Conservation (phyloP, 2,888 invertebrate species). For the Spisula solida region DNA sequence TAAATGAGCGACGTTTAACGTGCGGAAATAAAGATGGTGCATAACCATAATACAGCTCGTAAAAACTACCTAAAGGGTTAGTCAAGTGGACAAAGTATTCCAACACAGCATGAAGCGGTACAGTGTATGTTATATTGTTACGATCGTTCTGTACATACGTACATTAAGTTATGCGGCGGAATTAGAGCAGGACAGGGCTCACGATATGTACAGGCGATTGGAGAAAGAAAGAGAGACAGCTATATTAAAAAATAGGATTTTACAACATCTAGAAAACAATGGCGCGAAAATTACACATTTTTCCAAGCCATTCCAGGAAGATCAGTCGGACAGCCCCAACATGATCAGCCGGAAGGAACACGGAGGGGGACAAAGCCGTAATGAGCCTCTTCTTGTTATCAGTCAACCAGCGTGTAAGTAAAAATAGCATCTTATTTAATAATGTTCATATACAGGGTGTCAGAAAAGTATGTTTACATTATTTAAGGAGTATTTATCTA, state of each 20-base stretch:
- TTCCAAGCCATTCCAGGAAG: neutral
- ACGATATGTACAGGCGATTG: slow-evolving; percentile 14
- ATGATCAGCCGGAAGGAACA: neutral
- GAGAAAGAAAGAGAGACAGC: slow-evolving; percentile 46
- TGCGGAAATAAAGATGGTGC: slow-evolving; percentile 5
- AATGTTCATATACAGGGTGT: too few species aligned
- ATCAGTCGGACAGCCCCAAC: neutral
- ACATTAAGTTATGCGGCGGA: neutral
- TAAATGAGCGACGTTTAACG: neutral
- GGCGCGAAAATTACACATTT: slow-evolving; percentile 30
- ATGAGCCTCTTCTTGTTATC: slow-evolving; percentile 2
- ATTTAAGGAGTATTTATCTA: too few species aligned
- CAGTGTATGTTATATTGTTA: neutral
- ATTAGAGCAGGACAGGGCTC: neutral
- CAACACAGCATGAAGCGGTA: neutral
- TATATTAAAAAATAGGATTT: slow-evolving; percentile 37
- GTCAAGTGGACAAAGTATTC: neutral
- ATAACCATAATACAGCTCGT: neutral
- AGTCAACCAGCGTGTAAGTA: slow-evolving; percentile 36
- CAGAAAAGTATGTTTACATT: too few species aligned
- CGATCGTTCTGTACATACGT: neutral
- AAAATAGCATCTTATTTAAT: too few species aligned
- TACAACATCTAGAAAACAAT: slow-evolving; percentile 46
- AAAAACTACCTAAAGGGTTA: neutral
- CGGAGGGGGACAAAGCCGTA: neutral